Percentiles rank a stretch among this genome's conserved stretches.
Conservation (phyloP, 2,888 invertebrate species). For the Sinopyrophorus schimmeli region DNA sequence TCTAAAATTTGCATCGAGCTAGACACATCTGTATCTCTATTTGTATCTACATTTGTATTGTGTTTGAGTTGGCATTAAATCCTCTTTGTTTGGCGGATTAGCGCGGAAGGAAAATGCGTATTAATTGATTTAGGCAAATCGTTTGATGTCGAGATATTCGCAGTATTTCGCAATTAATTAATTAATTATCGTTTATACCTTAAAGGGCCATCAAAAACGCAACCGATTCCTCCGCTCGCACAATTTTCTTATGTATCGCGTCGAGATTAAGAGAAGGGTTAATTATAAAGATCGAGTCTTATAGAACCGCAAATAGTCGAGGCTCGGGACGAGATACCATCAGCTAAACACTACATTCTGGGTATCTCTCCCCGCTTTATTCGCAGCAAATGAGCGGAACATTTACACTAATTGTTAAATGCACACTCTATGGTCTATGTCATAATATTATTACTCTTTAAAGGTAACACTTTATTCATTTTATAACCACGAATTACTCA, state of each 20-base stretch:
- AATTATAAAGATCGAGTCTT: slow-evolving; percentile 32
- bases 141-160: too few species aligned
- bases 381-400: slow-evolving; percentile 33
- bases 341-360: slow-evolving; percentile 31
- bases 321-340: slow-evolving; percentile 30
- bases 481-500: too few species aligned
- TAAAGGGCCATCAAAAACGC: too few species aligned
- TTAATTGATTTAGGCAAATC: too few species aligned
- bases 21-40: too few species aligned
- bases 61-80: too few species aligned
- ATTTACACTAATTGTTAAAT: slow-evolving; percentile 34
- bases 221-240: slow-evolving; percentile 23
- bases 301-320: slow-evolving; percentile 29
- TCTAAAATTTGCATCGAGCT: slow-evolving; percentile 5
- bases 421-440: slow-evolving; percentile 22
- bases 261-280: slow-evolving; percentile 20
- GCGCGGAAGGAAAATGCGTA: too few species aligned
- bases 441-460: slow-evolving; percentile 25
- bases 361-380: slow-evolving; percentile 32
- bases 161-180: too few species aligned
- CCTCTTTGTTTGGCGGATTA: too few species aligned
- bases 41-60: too few species aligned
- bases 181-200: too few species aligned
- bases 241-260: slow-evolving; percentile 25
- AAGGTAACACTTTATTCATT: slow-evolving; percentile 23